Conservation (phyloP, 2,797 vertebrate species). For the Paguma larvata region DNA sequence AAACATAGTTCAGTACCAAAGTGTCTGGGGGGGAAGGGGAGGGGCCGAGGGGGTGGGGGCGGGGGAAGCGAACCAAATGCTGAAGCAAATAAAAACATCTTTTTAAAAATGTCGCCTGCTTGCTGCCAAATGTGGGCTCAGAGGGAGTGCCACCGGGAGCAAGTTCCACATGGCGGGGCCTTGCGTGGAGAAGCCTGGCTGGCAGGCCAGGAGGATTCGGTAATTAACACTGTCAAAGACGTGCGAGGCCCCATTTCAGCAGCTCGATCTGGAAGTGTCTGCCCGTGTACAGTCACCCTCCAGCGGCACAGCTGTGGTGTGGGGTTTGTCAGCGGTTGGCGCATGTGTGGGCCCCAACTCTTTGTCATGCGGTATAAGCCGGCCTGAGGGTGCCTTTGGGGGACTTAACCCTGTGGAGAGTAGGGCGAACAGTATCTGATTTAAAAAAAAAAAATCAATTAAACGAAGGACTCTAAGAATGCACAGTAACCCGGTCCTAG, state of each 20-base stretch:
- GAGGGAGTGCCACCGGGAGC: constrained; percentile 59
- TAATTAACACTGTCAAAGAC: constrained; percentile 74
- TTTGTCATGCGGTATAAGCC: background rate
- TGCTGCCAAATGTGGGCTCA: constrained; percentile 73
- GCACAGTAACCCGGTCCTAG: background rate
- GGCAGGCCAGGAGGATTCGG: constrained; percentile 59
- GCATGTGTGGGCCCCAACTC: background rate
- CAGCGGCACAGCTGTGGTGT: constrained; percentile 8
- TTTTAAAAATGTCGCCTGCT: constrained; percentile 62
- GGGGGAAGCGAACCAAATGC: background rate
- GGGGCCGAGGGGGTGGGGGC: no score
- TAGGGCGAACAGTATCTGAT: background rate
- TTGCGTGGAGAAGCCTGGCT: constrained; percentile 74
- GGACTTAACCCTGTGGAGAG: background rate
- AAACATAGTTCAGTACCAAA: constrained; percentile 58
- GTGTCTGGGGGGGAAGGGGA: background rate
- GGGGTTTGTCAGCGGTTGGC: background rate
- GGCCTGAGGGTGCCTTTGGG: background rate
- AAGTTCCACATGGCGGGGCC: constrained; percentile 60
- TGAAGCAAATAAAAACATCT: constrained; percentile 78
- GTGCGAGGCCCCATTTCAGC: constrained; percentile 73
- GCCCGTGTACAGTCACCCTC: constrained; percentile 30
- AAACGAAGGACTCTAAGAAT: background rate
- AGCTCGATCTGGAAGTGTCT: constrained; percentile 60
- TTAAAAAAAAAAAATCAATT: background rate